Conservation (phyloP, 2,888 invertebrate genomes). For the Caenorhabditis imperialis region DNA sequence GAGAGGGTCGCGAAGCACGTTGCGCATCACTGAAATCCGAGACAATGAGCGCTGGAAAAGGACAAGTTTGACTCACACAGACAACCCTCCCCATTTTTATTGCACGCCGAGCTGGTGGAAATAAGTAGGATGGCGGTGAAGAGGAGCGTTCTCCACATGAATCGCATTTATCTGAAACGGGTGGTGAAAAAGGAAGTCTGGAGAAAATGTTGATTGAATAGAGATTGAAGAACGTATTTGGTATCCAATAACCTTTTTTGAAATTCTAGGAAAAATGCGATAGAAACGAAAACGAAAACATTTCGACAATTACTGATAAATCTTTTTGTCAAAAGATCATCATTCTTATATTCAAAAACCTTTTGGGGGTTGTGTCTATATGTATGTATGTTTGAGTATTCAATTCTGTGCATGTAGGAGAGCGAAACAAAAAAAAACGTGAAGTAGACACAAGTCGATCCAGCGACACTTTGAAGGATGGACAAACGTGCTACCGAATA, state of each 20-base stretch:
- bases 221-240: no score
- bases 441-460: no score
- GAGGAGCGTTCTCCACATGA: slow-evolving; percentile 39
- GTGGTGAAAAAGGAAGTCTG: no score
- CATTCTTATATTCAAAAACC: neutral
- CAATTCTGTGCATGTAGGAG: no score
- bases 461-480: no score
- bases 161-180: slow-evolving; percentile 33
- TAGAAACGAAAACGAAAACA: no score
- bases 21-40: slow-evolving; percentile 55
- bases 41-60: no score
- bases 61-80: slow-evolving; percentile 11
- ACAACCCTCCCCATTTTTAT: slow-evolving; percentile 41
- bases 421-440: no score
- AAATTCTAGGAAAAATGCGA: no score
- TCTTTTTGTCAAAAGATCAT: slow-evolving; percentile 8
- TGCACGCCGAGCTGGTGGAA: slow-evolving; percentile 24
- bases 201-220: no score
- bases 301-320: neutral
- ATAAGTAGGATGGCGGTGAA: slow-evolving; percentile 20
- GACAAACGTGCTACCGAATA: no score
- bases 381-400: slow-evolving; percentile 4
- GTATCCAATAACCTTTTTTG: no score
- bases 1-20: slow-evolving; percentile 62
- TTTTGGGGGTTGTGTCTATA: neutral